Percentiles rank a stretch among this genome's conserved stretches.
phyloP scores from a whole-genome alignment of 2,113 vertebrate species.

The Pseudorectes ferrugineus region DNA sequence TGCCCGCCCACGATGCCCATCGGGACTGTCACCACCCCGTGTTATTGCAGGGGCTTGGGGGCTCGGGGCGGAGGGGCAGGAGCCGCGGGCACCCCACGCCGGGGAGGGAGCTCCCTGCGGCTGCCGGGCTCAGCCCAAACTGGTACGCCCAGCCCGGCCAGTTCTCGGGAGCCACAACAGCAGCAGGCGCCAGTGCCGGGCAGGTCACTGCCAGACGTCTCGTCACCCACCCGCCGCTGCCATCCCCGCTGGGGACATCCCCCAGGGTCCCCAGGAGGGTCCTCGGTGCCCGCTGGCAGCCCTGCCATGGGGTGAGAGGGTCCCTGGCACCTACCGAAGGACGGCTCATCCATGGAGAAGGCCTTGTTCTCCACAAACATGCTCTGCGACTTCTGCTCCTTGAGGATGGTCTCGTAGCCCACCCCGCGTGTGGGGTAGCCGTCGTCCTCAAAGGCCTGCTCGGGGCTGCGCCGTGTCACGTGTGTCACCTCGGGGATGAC shows the following conservation, averaged over 20 bases:
- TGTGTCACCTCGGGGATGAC: slow-evolving; percentile 84
- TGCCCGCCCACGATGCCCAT: rapidly evolving
- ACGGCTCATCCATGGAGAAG: slow-evolving; percentile 91
- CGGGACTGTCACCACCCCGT: not conserved
- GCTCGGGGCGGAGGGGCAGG: not conserved
- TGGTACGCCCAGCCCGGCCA: slow-evolving; percentile 30
- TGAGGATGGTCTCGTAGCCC: slow-evolving; percentile 92
- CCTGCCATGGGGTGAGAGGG: rapidly evolving
- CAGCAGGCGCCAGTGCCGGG: not conserved
- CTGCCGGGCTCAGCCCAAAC: slow-evolving; percentile 7
- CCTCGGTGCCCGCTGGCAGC: not conserved
- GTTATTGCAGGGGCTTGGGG: not conserved
- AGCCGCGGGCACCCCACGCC: not conserved
- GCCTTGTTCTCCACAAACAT: slow-evolving; percentile 94
- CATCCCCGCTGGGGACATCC: not conserved
- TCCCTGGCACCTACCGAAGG: slow-evolving; percentile 65
- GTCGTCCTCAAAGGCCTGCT: slow-evolving; percentile 67
- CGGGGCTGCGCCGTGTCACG: slow-evolving; percentile 55
- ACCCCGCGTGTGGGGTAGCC: slow-evolving; percentile 77
- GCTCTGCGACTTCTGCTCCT: slow-evolving; percentile 80
- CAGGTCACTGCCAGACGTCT: not conserved
- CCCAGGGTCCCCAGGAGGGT: not conserved
- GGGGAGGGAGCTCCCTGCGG: not conserved
- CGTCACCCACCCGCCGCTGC: not conserved
- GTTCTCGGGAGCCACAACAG: not conserved